Evolutionary conservation across 2,888 invertebrate species (phyloP).

Genomic region (Stictocephala bisonia): DNA sequence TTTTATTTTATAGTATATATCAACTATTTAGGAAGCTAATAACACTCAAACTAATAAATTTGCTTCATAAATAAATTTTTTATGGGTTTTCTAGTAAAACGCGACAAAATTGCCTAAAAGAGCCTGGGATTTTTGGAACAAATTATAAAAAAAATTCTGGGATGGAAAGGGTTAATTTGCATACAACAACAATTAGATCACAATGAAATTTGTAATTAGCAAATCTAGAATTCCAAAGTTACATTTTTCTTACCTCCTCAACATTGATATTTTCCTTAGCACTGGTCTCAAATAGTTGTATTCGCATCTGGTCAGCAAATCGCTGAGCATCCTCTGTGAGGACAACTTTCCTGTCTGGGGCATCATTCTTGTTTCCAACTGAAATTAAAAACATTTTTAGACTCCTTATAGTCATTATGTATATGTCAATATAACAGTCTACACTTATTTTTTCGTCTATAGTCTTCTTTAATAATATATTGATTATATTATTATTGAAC

Average conservation of each 20-base stretch:
- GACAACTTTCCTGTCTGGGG: conserved; percentile 94
- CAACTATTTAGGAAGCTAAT: too few relatives aligned
- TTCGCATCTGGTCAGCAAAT: conserved; percentile 97
- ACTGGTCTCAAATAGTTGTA: conserved; percentile 97
- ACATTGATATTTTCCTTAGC: conserved; percentile 99
- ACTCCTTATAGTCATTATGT: conserved; percentile 22
- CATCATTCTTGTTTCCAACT: conserved; percentile 98
- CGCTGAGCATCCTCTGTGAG: conserved; percentile 96
- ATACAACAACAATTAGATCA: neutral
- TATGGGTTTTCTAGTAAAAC: too few relatives aligned
- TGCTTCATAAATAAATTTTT: too few relatives aligned
- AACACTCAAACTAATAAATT: too few relatives aligned
- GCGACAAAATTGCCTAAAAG: too few relatives aligned
- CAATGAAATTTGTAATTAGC: neutral
- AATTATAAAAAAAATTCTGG: too few relatives aligned
- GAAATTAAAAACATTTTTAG: conserved; percentile 60
- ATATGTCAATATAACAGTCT: neutral
- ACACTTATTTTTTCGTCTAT: too few relatives aligned
- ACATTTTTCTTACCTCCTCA: conserved; percentile 89
- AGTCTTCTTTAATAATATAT: too few relatives aligned
- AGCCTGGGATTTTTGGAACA: too few relatives aligned
- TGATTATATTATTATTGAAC: too few relatives aligned
- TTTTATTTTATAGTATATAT: too few relatives aligned
- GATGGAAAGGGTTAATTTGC: neutral
- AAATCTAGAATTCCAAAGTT: too few relatives aligned